phyloP scores from a whole-genome alignment of 2,113 vertebrate species.

The Dicentrarchus labrax region DNA sequence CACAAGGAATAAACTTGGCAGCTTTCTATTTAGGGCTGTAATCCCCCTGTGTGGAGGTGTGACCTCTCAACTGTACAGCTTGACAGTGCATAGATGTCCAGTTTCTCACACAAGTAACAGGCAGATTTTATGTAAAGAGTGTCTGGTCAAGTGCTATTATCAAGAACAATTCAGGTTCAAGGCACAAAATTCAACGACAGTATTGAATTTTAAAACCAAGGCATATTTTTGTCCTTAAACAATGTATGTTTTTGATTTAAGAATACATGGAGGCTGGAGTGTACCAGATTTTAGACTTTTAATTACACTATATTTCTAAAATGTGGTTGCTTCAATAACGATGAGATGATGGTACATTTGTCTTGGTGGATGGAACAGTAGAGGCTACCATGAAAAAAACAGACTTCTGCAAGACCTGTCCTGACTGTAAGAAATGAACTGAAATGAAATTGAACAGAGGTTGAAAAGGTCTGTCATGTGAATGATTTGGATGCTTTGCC shows the following conservation, averaged over 20 bases:
- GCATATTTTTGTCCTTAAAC: background rate
- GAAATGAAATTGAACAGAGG: background rate
- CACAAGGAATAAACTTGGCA: constrained; percentile 38
- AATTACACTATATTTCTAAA: too few relatives aligned
- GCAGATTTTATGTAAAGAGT: background rate
- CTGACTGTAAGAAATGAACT: background rate
- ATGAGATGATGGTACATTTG: background rate
- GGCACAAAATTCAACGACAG: background rate
- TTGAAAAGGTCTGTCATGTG: background rate
- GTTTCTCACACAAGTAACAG: constrained; percentile 17
- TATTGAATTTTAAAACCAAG: background rate
- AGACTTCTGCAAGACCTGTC: background rate
- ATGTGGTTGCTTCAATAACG: too few relatives aligned
- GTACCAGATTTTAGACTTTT: background rate
- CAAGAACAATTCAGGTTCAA: background rate
- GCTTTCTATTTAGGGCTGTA: constrained; percentile 49
- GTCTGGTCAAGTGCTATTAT: background rate
- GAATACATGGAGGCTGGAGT: background rate
- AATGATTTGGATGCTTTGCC: background rate
- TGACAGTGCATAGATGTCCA: background rate
- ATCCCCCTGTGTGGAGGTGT: constrained; percentile 41
- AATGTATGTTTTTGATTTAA: too few relatives aligned
- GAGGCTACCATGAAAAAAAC: background rate
- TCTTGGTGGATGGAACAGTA: background rate
- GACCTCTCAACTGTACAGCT: constrained; percentile 25